A percentile compares a stretch with the other conserved stretches of the same genome.
Evolutionary conservation across 2,113 vertebrate species (phyloP).

Genomic region (Lampris incognitus): DNA sequence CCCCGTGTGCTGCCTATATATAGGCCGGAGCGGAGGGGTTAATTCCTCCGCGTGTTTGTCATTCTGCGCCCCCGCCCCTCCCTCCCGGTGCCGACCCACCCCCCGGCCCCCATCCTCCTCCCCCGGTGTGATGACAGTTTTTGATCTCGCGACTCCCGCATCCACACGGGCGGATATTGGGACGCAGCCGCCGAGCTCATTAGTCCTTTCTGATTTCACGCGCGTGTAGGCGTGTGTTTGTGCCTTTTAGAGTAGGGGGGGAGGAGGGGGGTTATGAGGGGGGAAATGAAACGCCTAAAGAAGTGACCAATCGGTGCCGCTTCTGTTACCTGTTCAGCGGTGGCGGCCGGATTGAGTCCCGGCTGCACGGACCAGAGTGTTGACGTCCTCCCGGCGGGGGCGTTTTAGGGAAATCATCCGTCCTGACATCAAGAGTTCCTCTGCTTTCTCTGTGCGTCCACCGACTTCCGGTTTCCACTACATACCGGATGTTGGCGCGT

Average conservation of each 20-base stretch:
- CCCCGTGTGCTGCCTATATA: too few species aligned
- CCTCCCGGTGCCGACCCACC: not conserved
- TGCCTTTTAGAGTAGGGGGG: not conserved
- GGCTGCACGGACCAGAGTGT: too few species aligned
- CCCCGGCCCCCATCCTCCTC: constrained; percentile 48
- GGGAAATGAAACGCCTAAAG: constrained; percentile 45
- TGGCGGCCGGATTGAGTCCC: too few species aligned
- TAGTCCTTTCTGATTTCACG: constrained; percentile 52
- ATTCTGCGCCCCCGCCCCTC: constrained; percentile 21
- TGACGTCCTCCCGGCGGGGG: constrained; percentile 9
- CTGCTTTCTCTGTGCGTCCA: not conserved
- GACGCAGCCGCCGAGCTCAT: constrained; percentile 55
- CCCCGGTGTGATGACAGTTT: constrained; percentile 63
- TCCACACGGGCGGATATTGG: constrained; percentile 62
- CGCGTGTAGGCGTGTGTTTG: constrained; percentile 42
- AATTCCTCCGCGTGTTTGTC: constrained; percentile 63
- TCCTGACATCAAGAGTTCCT: constrained; percentile 40
- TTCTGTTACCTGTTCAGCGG: too few species aligned
- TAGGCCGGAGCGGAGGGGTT: constrained; percentile 8
- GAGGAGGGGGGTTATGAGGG: constrained; percentile 48
- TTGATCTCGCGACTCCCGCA: constrained; percentile 71
- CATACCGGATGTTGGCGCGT: too few species aligned
- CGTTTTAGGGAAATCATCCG: constrained; percentile 28
- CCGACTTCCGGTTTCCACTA: too few species aligned
- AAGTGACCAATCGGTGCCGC: not conserved